Evolutionary conservation across 2,113 vertebrate species (phyloP).

Genomic region (Gobius niger): DNA sequence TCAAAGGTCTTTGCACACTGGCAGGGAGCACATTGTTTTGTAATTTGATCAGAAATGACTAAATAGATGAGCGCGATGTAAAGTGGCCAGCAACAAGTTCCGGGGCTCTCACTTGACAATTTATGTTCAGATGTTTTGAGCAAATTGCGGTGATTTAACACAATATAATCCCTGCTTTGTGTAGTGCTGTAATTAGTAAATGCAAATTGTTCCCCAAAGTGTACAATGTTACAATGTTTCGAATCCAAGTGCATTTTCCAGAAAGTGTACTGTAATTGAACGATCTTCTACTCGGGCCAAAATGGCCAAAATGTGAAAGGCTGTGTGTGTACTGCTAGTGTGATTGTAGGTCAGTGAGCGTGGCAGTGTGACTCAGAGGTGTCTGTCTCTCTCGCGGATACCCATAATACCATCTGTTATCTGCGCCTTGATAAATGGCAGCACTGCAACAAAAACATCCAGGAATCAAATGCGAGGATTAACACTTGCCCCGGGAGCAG

Average conservation of each 20-base stretch:
- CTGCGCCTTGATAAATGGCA: constrained; percentile 36
- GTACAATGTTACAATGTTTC: too few species aligned
- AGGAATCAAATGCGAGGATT: constrained; percentile 41
- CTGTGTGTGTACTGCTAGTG: neutral
- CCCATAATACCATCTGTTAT: constrained; percentile 47
- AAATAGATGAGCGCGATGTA: neutral
- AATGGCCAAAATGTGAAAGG: too few species aligned
- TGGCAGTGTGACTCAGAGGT: neutral
- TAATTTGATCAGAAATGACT: neutral
- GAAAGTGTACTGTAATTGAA: too few species aligned
- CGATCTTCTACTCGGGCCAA: too few species aligned
- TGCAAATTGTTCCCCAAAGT: too few species aligned
- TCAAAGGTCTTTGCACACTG: neutral
- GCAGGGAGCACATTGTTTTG: neutral
- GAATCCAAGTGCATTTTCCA: too few species aligned
- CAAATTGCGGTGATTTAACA: too few species aligned
- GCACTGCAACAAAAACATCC: constrained; percentile 35
- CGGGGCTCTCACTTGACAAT: too few species aligned
- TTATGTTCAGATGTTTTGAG: too few species aligned
- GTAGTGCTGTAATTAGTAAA: too few species aligned
- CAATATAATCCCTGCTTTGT: too few species aligned
- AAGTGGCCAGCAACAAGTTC: neutral
- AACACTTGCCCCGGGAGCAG: constrained; percentile 20
- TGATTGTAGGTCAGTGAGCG: constrained; percentile 30
- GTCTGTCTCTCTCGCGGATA: constrained; percentile 41